Base-by-base conservation (phyloP, 1,140 invertebrate genomes). In the Caerostris extrusa region DNA sequence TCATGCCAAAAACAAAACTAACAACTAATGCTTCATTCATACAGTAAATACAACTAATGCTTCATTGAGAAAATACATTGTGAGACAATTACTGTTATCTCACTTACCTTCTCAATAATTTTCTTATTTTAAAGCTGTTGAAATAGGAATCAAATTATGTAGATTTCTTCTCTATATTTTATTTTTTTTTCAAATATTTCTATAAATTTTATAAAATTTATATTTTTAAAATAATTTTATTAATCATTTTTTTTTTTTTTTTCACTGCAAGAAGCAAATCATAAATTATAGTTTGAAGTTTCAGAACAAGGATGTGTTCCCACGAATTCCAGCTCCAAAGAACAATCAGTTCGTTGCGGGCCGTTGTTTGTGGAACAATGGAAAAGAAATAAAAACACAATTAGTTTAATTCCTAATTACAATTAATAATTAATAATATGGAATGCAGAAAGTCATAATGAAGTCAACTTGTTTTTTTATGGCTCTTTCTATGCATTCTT, bases 331-430 rank as follows among this genome's bases (percentile, higher is more conserved):
- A 34, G 34, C 71, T 77, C 71, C 71, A 77, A 34, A 12, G 50
- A 77, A 77, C 71, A 77, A 5, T 77, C 71, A 77, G 71, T 77
- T 53, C 34, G 71, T 77, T 77, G 71, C 50, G 71, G 71, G 71
- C 71, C 71, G 53, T 77, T 77, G 34, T 77, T 77, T 77, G 53
- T 77, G 71, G 71, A 77, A 77, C 71, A 34, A 77, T 3, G 12
- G 71, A 77, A 77, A 77, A 10, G 34, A 53, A 77, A 77, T 50
- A 77, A 50, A 71, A 71, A 71, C 14, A 17, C n/a, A 10, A 50
- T 77, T 50, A 53, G 34, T 50, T 77, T 10, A 77, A 53, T 77
- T 77, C 34, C 34, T 34, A 34, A 34, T 34, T 34, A 34, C 34
- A 34, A 34, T 34, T 34, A 34, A 34, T 34, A 34, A 34, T 34